Evolutionary conservation across 2,113 vertebrate species (phyloP), one percentile per base, ranked within the genome.

Genomic region (Sinocyclocheilus anshuiensis): DNA sequence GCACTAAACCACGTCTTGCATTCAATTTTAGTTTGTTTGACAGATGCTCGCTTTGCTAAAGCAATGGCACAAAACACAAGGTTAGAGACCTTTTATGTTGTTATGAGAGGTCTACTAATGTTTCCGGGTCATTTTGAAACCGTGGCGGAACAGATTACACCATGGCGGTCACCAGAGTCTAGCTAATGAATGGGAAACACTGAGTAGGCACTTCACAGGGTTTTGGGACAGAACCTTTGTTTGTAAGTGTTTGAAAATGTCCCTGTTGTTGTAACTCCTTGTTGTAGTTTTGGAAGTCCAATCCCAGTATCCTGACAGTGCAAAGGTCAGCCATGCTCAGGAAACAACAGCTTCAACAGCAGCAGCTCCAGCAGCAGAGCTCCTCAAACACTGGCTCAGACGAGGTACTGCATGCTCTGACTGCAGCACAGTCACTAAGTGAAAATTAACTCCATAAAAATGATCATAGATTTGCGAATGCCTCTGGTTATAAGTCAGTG

Each of bases 231-330:
- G 11, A 71, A 11, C 22, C 0, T 24, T 65, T 29, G 63, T 67
- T n/a, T 39, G 4, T 20, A 42, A 12, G 11, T n/a, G 36, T 48
- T 78, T 78, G 16, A 78, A 26, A 57, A 33, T 18, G 0, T 77
- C 45, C 12, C 39, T 42, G 18, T 76, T 48, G 39, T 50, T 77
- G 5, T 42, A 26, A 50, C 2, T 57, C 55, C 6, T 69, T 16
- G 36, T 18, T 63, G 36, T 84, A 99, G 98, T 99, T 99, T 92
- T 99, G 98, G 98, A 99, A 98, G 91, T 98, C 97, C 72, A 99
- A 96, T 91, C 97, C 98, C 74, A 98, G 97, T 92, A 98, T 99
- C 92, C 93, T 99, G 82, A 96, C 97, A 86, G 97, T 99, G 85
- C 97, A 99, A 91, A 96, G 97, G 92, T 97, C 98, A 87, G 97